Conservation (phyloP, 2,113 vertebrate species). For the Lophochroa leadbeateri region DNA sequence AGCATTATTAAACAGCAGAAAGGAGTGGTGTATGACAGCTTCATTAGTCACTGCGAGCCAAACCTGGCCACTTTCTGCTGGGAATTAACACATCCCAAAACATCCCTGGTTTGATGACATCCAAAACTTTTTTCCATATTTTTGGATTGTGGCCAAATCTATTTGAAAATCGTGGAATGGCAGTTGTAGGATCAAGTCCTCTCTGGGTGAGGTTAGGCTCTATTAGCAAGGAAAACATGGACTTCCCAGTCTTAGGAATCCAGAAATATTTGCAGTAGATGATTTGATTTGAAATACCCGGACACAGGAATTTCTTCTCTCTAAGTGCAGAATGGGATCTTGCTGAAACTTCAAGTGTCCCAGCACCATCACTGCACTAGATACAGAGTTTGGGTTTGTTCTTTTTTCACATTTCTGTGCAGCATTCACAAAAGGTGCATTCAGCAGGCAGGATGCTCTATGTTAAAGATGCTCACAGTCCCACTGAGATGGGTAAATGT, state of each 20-base stretch:
- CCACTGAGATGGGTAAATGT: neutral
- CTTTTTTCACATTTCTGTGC: neutral
- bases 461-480: neutral
- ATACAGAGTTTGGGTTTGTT: neutral
- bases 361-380: neutral
- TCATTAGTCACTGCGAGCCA: conserved; percentile 75
- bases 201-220: neutral
- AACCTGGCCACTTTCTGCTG: conserved; percentile 71
- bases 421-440: neutral
- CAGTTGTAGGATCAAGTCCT: neutral
- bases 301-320: neutral
- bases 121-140: neutral
- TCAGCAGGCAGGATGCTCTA: neutral
- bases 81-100: conserved; percentile 74
- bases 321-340: neutral
- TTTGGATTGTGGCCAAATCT: conserved; percentile 41
- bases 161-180: neutral
- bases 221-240: neutral
- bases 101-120: conserved; percentile 38
- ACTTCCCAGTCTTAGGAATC: neutral
- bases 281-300: neutral
- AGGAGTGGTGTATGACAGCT: conserved; percentile 71
- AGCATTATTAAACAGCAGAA: conserved; percentile 75
- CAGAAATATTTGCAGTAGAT: neutral
- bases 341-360: neutral